phyloP scores from a whole-genome alignment of 2,888 invertebrate genomes.

The Polydrusus tereticollis region DNA sequence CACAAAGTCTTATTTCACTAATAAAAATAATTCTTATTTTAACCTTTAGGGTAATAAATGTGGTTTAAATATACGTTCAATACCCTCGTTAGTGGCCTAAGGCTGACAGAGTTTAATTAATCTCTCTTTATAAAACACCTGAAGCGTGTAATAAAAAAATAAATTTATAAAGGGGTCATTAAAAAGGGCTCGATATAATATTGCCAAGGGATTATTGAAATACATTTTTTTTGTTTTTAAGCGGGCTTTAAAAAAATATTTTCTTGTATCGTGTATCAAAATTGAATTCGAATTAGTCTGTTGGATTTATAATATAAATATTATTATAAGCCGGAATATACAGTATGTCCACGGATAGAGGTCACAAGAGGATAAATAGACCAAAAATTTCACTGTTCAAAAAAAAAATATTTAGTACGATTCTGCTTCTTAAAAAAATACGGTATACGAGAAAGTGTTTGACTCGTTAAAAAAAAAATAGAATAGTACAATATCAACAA shows the following conservation, averaged over 20 bases:
- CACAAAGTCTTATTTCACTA: background rate
- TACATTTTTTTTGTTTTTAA: background rate
- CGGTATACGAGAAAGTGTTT: too few species aligned
- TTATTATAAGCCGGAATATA: background rate
- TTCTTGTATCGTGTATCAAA: background rate
- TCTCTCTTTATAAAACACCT: background rate
- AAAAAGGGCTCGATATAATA: background rate
- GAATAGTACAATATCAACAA: too few species aligned
- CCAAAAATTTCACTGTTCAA: too few species aligned
- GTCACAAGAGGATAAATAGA: too few species aligned
- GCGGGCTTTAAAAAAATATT: background rate
- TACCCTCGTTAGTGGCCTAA: background rate
- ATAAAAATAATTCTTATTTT: too few species aligned
- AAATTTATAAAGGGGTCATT: constrained; percentile 3
- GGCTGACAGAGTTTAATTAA: constrained; percentile 1
- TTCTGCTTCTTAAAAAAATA: too few species aligned
- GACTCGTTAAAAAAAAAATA: too few species aligned
- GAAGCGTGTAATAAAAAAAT: constrained; percentile 14
- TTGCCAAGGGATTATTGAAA: background rate
- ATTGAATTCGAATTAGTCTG: background rate
- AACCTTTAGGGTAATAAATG: background rate
- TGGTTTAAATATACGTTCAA: background rate
- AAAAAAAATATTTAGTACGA: too few species aligned
- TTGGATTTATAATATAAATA: background rate
- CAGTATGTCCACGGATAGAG: too few species aligned